These are phyloP conservation scores for Drosophila aff. DNA, from an alignment of 1,140 invertebrate species.

Conservation along the genomic window DNA sequence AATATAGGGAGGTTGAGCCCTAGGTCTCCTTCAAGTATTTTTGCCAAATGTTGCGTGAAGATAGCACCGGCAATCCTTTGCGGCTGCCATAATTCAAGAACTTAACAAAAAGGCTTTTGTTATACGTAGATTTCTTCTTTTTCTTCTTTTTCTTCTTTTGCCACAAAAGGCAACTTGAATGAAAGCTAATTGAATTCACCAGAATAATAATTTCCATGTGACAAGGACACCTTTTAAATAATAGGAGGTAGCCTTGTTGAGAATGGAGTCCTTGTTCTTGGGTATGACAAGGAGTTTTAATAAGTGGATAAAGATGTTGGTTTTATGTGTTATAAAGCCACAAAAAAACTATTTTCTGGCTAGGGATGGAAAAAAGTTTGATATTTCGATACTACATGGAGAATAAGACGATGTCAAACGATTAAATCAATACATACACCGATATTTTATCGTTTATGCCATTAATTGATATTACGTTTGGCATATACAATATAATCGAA, in stretches of 20 bases:
- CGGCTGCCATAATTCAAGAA: constrained; percentile 8
- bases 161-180: constrained; percentile 19
- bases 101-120: constrained; percentile 32
- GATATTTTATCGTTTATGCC: too few species aligned
- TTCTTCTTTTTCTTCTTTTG: too few species aligned
- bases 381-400: background rate
- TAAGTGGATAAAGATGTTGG: background rate
- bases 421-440: too few species aligned
- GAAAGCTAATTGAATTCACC: constrained; percentile 30
- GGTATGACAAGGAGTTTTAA: background rate
- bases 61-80: constrained; percentile 39
- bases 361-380: background rate
- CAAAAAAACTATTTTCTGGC: background rate
- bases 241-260: background rate
- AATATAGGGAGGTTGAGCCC: constrained; percentile 3
- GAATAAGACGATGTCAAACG: background rate
- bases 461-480: too few species aligned
- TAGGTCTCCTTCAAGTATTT: constrained; percentile 20
- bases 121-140: background rate
- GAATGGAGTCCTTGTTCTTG: background rate
- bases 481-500: too few species aligned
- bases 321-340: background rate
- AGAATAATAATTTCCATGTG: constrained; percentile 16
- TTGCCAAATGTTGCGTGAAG: constrained; percentile 73
- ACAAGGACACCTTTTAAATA: constrained; percentile 4